Percentiles rank a stretch among this genome's conserved stretches.
These are phyloP conservation scores for Sycobia sp. DNA, from an alignment of 1,140 invertebrate genomes.

Conservation along the genomic window DNA sequence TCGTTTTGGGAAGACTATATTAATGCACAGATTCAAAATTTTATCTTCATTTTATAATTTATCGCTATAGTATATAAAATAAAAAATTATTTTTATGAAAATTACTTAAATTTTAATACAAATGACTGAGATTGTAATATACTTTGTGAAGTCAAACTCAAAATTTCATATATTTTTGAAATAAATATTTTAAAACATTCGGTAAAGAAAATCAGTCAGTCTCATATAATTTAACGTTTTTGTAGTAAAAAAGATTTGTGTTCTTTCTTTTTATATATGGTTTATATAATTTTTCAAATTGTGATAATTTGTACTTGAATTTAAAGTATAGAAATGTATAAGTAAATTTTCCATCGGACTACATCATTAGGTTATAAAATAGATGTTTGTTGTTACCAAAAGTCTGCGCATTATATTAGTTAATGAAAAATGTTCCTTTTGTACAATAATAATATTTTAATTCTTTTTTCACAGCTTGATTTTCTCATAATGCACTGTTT, in stretches of 20 bases:
- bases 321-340: too few relatives aligned
- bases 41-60: not conserved
- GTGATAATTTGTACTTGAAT: conserved; percentile 28
- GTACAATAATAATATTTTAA: conserved; percentile 19
- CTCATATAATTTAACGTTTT: conserved; percentile 44
- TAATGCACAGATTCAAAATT: too few relatives aligned
- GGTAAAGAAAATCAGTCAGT: conserved; percentile 53
- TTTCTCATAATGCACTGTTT: conserved; percentile 25
- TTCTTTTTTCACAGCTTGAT: not conserved
- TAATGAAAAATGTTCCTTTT: not conserved
- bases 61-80: not conserved
- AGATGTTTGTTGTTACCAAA: not conserved
- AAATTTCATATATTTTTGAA: conserved; percentile 9
- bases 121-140: not conserved
- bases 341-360: conserved; percentile 4
- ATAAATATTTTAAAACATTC: conserved; percentile 22
- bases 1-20: conserved; percentile 6
- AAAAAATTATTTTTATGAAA: conserved; percentile 2
- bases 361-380: too few relatives aligned
- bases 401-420: conserved; percentile 15
- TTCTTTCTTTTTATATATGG: not conserved
- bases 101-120: not conserved
- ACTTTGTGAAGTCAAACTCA: not conserved
- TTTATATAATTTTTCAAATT: conserved; percentile 9
- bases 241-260: conserved; percentile 20